A percentile compares a stretch with the other conserved stretches of the same genome.
phyloP scores from a whole-genome alignment of 2,888 invertebrate genomes.

The Drosophila dives region DNA sequence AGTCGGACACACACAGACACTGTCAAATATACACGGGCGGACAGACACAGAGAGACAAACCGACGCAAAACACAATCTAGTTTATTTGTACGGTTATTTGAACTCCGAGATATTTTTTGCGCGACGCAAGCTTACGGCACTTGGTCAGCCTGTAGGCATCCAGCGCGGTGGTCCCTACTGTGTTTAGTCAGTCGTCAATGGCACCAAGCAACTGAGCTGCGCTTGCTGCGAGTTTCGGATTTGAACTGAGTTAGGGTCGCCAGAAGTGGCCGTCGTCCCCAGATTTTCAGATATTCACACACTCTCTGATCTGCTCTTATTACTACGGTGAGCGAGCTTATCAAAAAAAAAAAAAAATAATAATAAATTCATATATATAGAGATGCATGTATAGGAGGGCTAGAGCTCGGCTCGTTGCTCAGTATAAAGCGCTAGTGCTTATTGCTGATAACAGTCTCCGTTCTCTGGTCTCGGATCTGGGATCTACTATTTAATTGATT shows the following conservation, averaged over 20 bases:
- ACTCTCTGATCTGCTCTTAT: slow-evolving; percentile 29
- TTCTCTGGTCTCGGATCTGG: slow-evolving; percentile 11
- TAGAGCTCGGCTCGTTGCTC: slow-evolving; percentile 25
- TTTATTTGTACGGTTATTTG: slow-evolving; percentile 72
- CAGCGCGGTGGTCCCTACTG: slow-evolving; percentile 30
- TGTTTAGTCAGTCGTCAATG: slow-evolving; percentile 56
- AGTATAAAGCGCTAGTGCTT: slow-evolving; percentile 27
- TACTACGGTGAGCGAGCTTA: slow-evolving; percentile 50
- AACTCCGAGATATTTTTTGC: slow-evolving; percentile 66
- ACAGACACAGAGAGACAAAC: slow-evolving; percentile 24
- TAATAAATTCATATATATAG: slow-evolving; percentile 1
- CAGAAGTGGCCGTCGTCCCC: slow-evolving; percentile 36
- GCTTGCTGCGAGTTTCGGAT: slow-evolving; percentile 58
- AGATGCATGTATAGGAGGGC: slow-evolving; percentile 4
- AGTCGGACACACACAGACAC: background rate
- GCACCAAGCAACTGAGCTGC: slow-evolving; percentile 61
- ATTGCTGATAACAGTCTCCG: slow-evolving; percentile 27
- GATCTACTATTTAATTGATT: slow-evolving; percentile 1
- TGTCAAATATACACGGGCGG: slow-evolving; percentile 4
- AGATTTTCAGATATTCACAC: slow-evolving; percentile 23
- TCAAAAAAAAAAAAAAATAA: slow-evolving; percentile 26
- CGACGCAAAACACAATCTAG: slow-evolving; percentile 66
- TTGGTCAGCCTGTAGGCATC: slow-evolving; percentile 35
- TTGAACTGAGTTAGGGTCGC: slow-evolving; percentile 59
- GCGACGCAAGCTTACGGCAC: slow-evolving; percentile 46